Evolutionary conservation across 2,888 invertebrate genomes (phyloP).

Genomic region (Bunonema sp.): DNA sequence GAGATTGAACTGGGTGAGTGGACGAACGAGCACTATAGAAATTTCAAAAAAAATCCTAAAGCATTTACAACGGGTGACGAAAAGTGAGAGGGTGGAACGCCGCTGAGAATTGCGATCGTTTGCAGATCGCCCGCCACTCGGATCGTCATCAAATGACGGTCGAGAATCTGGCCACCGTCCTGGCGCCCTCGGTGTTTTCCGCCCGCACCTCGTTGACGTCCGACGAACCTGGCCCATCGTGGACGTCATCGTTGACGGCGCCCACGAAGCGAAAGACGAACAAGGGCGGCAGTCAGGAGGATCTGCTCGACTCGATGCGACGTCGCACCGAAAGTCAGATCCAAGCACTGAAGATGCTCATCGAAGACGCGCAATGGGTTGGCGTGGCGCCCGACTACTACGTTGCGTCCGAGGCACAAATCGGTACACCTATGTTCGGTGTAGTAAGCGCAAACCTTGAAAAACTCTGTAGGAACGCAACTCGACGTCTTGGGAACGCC

Average conservation of each 20-base stretch:
- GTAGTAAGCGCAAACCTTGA: too few species aligned
- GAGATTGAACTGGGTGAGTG: too few species aligned
- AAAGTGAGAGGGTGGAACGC: too few species aligned
- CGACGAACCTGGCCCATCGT: neutral
- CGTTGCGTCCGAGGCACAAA: too few species aligned
- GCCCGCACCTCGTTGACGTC: neutral
- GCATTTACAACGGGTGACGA: too few species aligned
- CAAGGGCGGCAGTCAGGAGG: neutral
- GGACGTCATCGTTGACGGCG: neutral
- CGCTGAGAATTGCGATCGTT: too few species aligned
- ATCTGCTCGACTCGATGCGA: slow-evolving; percentile 2
- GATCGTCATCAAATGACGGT: slow-evolving; percentile 7
- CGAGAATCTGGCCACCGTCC: slow-evolving; percentile 9
- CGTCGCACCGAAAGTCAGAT: slow-evolving; percentile 4
- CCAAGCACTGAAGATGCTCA: slow-evolving; percentile 2
- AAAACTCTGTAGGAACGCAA: too few species aligned
- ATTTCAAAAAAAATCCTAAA: too few species aligned
- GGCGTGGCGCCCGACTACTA: slow-evolving; percentile 1
- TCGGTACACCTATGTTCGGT: too few species aligned
- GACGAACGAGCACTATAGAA: too few species aligned
- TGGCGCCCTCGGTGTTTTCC: slow-evolving; percentile 10
- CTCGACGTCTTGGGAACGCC: too few species aligned
- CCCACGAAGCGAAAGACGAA: neutral
- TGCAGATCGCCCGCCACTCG: too few species aligned
- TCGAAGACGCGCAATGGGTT: slow-evolving; percentile 4